phyloP scores from a whole-genome alignment of 2,888 invertebrate genomes.

The Phortica magna region DNA sequence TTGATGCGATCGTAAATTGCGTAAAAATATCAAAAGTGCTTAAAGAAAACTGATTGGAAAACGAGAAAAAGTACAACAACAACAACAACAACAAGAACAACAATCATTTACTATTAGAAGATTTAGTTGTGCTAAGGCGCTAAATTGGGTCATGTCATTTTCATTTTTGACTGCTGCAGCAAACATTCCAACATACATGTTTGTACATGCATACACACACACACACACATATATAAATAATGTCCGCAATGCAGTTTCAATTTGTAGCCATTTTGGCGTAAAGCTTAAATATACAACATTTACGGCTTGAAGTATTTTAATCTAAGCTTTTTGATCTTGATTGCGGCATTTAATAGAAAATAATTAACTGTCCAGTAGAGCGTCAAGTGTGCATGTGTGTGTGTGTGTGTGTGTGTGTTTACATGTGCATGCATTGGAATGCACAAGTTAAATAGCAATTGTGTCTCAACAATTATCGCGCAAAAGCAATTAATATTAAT shows the following conservation, averaged over 20 bases:
- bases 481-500: conserved; percentile 34
- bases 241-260: too few species aligned
- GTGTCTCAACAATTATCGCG: too few species aligned
- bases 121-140: conserved; percentile 68
- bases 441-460: too few species aligned
- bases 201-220: too few species aligned
- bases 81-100: conserved; percentile 43
- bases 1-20: conserved; percentile 55
- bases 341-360: conserved; percentile 33
- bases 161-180: neutral
- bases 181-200: too few species aligned
- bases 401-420: too few species aligned
- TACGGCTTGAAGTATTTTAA: neutral
- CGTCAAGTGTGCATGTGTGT: too few species aligned
- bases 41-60: conserved; percentile 35
- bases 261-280: too few species aligned
- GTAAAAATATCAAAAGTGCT: conserved; percentile 53
- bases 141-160: conserved; percentile 63
- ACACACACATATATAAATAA: too few species aligned
- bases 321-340: conserved; percentile 39
- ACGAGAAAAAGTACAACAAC: conserved; percentile 61
- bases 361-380: too few species aligned
- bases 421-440: too few species aligned
- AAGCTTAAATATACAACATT: too few species aligned
- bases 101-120: conserved; percentile 62